Conservation (phyloP, 92 coral and sea anemone genomes). For the Actinernus sp. region DNA sequence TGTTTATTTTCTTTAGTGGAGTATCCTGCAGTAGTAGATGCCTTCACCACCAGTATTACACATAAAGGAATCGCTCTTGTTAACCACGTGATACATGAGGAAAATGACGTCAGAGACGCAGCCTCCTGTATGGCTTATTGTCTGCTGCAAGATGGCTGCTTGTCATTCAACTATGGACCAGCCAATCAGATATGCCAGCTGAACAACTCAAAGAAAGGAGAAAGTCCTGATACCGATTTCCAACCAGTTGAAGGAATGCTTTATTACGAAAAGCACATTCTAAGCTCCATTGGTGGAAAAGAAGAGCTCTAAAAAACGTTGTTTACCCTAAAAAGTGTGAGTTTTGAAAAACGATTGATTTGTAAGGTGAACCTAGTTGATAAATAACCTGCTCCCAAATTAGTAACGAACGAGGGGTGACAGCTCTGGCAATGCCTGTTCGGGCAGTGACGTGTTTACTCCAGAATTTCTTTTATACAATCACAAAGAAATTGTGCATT, state of each 20-base stretch:
- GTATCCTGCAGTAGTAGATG: neutral
- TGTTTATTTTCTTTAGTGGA: neutral
- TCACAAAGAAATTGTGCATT: too few relatives aligned
- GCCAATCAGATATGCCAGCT: neutral
- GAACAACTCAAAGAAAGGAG: neutral
- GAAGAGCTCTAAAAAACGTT: too few relatives aligned
- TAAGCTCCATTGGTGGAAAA: too few relatives aligned
- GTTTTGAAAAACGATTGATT: too few relatives aligned
- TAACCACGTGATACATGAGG: constrained; percentile 1
- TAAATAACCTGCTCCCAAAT: too few relatives aligned
- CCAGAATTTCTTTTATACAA: too few relatives aligned
- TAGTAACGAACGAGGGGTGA: too few relatives aligned
- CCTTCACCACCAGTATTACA: neutral
- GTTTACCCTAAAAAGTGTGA: too few relatives aligned
- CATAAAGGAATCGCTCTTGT: neutral
- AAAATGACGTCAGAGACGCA: constrained; percentile 1
- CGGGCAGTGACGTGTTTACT: too few relatives aligned
- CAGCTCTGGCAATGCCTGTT: too few relatives aligned
- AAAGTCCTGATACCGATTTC: neutral
- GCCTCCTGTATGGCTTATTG: neutral
- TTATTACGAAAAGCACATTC: neutral
- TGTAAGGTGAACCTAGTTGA: too few relatives aligned
- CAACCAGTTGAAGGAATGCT: neutral
- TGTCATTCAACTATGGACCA: neutral
- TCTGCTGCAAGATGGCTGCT: neutral